Evolutionary conservation across 2,797 vertebrate genomes (phyloP), one percentile per base, ranked within the genome.

Genomic region (Adelosebastes latens): DNA sequence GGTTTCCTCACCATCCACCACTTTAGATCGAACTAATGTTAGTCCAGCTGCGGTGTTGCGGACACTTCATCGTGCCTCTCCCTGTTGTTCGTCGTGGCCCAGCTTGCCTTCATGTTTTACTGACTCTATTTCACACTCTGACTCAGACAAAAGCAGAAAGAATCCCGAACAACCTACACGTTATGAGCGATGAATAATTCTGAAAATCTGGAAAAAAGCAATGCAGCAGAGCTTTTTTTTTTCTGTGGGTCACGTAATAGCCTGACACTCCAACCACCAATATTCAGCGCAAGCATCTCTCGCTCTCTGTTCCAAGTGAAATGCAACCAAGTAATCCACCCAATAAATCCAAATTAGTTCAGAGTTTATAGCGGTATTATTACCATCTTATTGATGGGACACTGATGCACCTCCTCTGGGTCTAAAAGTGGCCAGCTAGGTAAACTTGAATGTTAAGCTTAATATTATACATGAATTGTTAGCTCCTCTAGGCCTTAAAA

Each of bases 71-170:
- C 24, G 65, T 78, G 31, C 65, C 77, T 85, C 77, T 84, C 65
- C 74, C 39, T 52, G 72, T 80, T 80, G 84, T 56, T 86, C 69
- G 63, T 73, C n/a, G 52, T 72, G 67, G 70, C 42, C 55, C 67
- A 84, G 77, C 74, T 84, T 83, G 67, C 77, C 82, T 85, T 92
- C 63, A 77, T 84, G 81, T 91, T 84, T 87, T 74, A 88, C 82
- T 85, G 88, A 86, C 80, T 88, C 46, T 70, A 73, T 76, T 89
- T 89, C 81, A 88, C 80, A 66, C 88, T 90, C 69, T 89, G 91
- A 92, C 87, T 92, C 90, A 89, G 87, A 89, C 82, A 89, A 94
- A 88, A 81, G 80, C 64, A 90, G 49, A 89, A 90, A 89, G 75
- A 82, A 90, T 89, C 82, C 81, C 58, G 31, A 75, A 76, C 89